Conservation (phyloP, 2,888 invertebrate genomes). For the Spisula subtruncata region DNA sequence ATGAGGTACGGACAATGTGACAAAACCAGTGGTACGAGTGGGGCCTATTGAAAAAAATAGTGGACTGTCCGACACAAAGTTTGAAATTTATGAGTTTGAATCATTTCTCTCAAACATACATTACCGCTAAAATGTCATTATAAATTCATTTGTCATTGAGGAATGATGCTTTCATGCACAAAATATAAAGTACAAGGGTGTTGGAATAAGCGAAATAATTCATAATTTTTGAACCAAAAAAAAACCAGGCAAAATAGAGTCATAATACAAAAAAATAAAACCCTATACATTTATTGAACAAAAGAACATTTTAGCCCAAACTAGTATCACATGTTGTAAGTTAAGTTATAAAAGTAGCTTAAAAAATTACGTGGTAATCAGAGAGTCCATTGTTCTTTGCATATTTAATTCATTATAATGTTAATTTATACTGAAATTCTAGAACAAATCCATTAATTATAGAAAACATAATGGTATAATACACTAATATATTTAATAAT, state of each 20-base stretch:
- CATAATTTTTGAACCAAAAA: neutral
- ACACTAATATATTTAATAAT: no score
- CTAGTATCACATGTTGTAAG: no score
- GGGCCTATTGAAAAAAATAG: neutral
- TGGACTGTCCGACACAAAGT: no score
- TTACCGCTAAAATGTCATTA: constrained; percentile 8
- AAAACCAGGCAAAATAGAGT: neutral
- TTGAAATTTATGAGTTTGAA: neutral
- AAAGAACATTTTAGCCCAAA: neutral
- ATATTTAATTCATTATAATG: no score
- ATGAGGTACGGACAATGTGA: neutral
- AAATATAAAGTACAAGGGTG: neutral
- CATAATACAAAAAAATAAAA: neutral
- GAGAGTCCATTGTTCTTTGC: no score
- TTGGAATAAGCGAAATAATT: neutral
- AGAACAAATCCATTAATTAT: no score
- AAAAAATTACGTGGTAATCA: no score
- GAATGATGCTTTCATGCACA: neutral
- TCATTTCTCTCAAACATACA: neutral
- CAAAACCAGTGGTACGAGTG: neutral
- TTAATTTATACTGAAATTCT: no score
- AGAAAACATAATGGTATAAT: no score
- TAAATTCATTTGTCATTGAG: neutral
- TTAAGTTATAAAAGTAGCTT: no score
- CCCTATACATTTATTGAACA: neutral